Base-by-base conservation (phyloP, 2,797 vertebrate species). In the Pseudotriccus pelzelni region DNA sequence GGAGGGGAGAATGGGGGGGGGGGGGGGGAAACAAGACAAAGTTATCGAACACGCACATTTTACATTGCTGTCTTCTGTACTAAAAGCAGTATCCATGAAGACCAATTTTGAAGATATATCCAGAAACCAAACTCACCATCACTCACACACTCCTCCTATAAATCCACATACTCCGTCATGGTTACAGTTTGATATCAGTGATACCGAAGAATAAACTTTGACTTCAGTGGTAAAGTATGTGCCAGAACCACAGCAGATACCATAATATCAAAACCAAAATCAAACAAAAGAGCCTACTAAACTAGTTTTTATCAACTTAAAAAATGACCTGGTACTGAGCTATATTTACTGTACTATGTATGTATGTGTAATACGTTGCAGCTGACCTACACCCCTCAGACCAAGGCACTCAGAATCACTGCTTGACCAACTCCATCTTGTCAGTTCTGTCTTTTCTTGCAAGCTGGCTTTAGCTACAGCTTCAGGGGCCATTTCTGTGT, bases 171-270 rank as follows among this genome's bases (percentile, higher is more conserved):
- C 13, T 39, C 64, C 77, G 55, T 93, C 89, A 66, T 10, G 49
- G 30, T 88, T 89, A 67, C 68, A 62, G 69, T 85, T 81, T 81
- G 81, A 53, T 72, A 85, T 75, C 67, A 80, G 50, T 24, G n/a
- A 92, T 83, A 75, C 39, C 39, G 44, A 96, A 67, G 76, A 88
- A 89, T 68, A 91, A 91, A 92, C 82, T 90, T 96, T 55, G 76
- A 78, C 78, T 84, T 88, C 64, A 63, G 73, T 16, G 55, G 43
- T 94, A 88, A 96, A 92, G 91, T 84, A 93, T 18, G 49, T 67
- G 64, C 77, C 69, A 78, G 16, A 37, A 88, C 41, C 72, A 74
- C 62, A 46, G 67, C 7, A 89, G 81, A 87, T 77, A 94, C 41
- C 73, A 30, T 16, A 59, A 36, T 72, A 93, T 82, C 72, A 67